phyloP scores from a whole-genome alignment of 2,888 invertebrate genomes.

The Omphaloscelis lunosa region DNA sequence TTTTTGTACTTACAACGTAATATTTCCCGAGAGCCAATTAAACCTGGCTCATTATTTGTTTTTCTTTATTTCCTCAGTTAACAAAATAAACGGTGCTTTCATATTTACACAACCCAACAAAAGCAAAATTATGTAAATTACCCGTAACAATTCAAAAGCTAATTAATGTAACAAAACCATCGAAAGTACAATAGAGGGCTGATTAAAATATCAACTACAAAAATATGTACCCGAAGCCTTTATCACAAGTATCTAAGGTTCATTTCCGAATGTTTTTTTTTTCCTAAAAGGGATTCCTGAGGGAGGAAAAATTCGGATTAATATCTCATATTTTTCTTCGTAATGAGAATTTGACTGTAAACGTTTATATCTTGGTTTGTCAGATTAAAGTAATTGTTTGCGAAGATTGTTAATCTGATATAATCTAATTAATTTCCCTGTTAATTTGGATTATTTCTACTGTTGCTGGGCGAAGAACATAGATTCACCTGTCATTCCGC shows the following conservation, averaged over 20 bases:
- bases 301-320: constrained; percentile 17
- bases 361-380: constrained; percentile 23
- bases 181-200: constrained; percentile 23
- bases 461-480: neutral
- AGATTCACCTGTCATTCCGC: too few relatives aligned
- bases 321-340: constrained; percentile 23
- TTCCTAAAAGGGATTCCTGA: neutral
- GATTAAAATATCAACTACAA: constrained; percentile 38
- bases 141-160: constrained; percentile 22
- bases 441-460: neutral
- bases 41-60: neutral
- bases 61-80: neutral
- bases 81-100: neutral
- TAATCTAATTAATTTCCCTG: constrained; percentile 22
- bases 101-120: constrained; percentile 27
- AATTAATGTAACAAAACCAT: constrained; percentile 39
- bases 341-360: constrained; percentile 44
- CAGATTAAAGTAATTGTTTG: constrained; percentile 28
- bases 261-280: constrained; percentile 3
- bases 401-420: constrained; percentile 22
- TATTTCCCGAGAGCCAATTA: neutral
- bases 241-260: neutral
- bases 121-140: constrained; percentile 21
- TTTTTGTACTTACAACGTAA: neutral
- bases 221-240: neutral